Base-by-base conservation (phyloP, 2,888 invertebrate genomes). In the Pogonocherus hispidulus region DNA sequence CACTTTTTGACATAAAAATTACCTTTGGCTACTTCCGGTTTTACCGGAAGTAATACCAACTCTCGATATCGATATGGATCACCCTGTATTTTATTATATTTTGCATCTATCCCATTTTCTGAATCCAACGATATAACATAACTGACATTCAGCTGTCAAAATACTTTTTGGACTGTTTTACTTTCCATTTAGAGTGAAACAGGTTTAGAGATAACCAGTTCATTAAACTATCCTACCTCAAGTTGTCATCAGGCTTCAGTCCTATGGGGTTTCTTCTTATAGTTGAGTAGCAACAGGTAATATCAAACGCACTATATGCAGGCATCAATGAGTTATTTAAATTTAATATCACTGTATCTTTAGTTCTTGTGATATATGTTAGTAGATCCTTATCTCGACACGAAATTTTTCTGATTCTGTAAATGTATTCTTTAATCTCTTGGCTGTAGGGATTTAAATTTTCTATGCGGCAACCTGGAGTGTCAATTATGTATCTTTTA, bases 391-490 rank as follows among this genome's bases (percentile, higher is more conserved):
- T 68, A 20, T 66, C 59, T 9, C 47, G 63, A 35, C 71, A 71
- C 2, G 57, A 23, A n/a, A 71, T 44, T 11, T 57, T 63, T n/a
- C 60, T 32, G 0, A 71, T 19, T 37, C 54, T 57, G 44, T 68
- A 66, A 18, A 71, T 18, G 8, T 63, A 62, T 5, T 55, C 46
- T n/a, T 11, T 57, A 19, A 71, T 71, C 47, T 71, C 71, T 9
- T 57, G 27, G 41, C 63, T 71, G 46, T 51, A 71, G 2, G 51
- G 55, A 20, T 71, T 63, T 18, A 68, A 27, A 41, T 71, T 63
- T 63, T 65, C 65, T 37, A 71, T 71, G 16, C 54, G 51, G 23
- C 71, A 71, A 14, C 71, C 71, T 60, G 71, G 63, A n/a, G 67
- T 71, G 23, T 71, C 57, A 20, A 71, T 56, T 2, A 68, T 44